Percentiles rank a stretch among this genome's conserved stretches.
Evolutionary conservation across 2,888 invertebrate genomes (phyloP).

Genomic region (Temnothorax ravouxi): DNA sequence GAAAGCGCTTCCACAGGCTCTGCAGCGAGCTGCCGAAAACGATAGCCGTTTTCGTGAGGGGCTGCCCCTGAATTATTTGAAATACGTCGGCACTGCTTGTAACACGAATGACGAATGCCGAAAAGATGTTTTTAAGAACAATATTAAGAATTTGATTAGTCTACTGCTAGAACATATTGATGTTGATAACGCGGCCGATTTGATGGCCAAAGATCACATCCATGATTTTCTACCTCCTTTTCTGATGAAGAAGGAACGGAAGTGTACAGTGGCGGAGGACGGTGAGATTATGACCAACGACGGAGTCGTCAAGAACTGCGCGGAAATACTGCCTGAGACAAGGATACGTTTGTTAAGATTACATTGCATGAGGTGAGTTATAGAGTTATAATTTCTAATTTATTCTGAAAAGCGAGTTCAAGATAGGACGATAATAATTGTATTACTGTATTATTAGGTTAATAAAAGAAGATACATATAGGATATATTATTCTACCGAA

Average conservation of each 20-base stretch:
- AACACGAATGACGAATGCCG: conserved; percentile 87
- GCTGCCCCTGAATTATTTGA: conserved; percentile 93
- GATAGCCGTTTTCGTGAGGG: conserved; percentile 92
- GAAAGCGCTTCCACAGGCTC: conserved; percentile 91
- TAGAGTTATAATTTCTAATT: conserved; percentile 51
- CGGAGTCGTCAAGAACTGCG: conserved; percentile 89
- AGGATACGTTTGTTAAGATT: conserved; percentile 88
- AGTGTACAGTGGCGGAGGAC: conserved; percentile 91
- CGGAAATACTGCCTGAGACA: conserved; percentile 90
- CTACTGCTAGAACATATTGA: conserved; percentile 87
- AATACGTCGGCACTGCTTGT: conserved; percentile 91
- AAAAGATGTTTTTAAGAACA: conserved; percentile 87
- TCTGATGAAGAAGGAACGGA: conserved; percentile 89
- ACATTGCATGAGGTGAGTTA: conserved; percentile 80
- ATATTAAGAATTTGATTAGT: conserved; percentile 83
- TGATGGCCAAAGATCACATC: conserved; percentile 94
- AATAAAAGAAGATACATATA: conserved; percentile 88
- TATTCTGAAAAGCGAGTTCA: neutral
- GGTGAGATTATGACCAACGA: conserved; percentile 90
- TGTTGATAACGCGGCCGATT: conserved; percentile 93
- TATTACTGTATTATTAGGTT: conserved; percentile 85
- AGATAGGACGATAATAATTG: neutral
- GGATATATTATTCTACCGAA: conserved; percentile 93
- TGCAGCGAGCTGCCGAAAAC: conserved; percentile 91
- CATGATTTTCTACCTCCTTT: conserved; percentile 96